A percentile compares a stretch with the other conserved stretches of the same genome.
These are phyloP conservation scores for Thalassaphorura encarpata DNA, from an alignment of 1,140 invertebrate genomes.

Conservation along the genomic window DNA sequence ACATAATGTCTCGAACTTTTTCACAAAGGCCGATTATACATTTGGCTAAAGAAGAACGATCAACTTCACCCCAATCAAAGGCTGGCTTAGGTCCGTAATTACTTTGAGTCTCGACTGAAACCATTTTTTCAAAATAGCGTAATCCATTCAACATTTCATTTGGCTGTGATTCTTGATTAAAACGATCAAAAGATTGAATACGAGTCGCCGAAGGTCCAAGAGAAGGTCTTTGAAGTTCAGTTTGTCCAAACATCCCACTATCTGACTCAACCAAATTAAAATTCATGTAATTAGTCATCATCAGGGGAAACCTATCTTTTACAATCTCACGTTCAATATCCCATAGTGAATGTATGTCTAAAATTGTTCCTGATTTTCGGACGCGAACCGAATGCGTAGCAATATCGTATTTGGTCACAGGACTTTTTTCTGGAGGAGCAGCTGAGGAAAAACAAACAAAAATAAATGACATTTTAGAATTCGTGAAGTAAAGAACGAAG, in stretches of 20 bases:
- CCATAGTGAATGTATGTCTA: conserved; percentile 44
- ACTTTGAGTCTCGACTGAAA: conserved; percentile 34
- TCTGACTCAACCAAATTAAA: conserved; percentile 4
- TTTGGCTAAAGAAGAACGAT: conserved; percentile 26
- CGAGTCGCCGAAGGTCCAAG: conserved; percentile 18
- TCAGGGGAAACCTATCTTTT: background rate
- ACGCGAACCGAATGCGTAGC: conserved; percentile 47
- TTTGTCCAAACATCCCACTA: conserved; percentile 17
- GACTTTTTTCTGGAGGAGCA: no score
- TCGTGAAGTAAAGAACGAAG: no score
- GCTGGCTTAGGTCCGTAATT: conserved; percentile 25
- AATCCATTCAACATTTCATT: conserved; percentile 48
- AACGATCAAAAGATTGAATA: conserved; percentile 33
- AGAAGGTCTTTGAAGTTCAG: background rate
- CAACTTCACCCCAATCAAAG: conserved; percentile 45
- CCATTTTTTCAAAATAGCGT: conserved; percentile 44
- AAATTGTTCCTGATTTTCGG: conserved; percentile 41
- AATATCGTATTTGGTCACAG: conserved; percentile 40
- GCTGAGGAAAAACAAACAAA: no score
- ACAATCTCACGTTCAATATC: conserved; percentile 37
- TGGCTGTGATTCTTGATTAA: conserved; percentile 35
- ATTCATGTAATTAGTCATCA: background rate
- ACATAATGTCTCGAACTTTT: conserved; percentile 34
- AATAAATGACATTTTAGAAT: no score
- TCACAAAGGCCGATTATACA: conserved; percentile 34